A percentile compares a stretch with the other conserved stretches of the same genome.
phyloP scores from a whole-genome alignment of 2,113 vertebrate species.

The Hyaena hyaena region DNA sequence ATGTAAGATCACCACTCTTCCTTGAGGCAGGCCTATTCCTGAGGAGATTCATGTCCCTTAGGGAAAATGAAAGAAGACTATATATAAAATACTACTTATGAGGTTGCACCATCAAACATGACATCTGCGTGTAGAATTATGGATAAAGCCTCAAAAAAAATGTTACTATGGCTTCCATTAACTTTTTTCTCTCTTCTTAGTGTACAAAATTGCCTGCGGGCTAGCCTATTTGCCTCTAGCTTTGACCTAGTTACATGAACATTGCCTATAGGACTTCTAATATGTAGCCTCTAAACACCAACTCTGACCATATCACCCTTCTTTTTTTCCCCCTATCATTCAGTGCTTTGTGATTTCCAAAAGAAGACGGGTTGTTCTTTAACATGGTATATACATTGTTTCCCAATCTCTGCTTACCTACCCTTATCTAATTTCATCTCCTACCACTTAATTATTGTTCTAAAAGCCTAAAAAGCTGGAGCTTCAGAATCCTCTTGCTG shows the following conservation, averaged over 20 bases:
- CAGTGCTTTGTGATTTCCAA: background rate
- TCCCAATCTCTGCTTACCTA: background rate
- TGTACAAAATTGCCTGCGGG: background rate
- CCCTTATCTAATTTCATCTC: background rate
- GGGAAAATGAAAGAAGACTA: background rate
- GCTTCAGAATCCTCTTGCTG: background rate
- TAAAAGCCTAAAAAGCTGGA: background rate
- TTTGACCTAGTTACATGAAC: conserved; percentile 23
- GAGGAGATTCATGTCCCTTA: background rate
- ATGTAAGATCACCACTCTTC: background rate
- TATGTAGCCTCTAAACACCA: background rate
- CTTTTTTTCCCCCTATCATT: background rate
- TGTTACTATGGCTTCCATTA: background rate
- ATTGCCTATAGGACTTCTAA: background rate
- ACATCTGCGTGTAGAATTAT: background rate
- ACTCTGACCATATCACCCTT: background rate
- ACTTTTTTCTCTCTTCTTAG: background rate
- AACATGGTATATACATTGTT: background rate
- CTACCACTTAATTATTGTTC: background rate
- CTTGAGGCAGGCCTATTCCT: background rate
- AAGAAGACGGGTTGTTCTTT: background rate
- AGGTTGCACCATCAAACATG: background rate
- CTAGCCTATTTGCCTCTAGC: background rate
- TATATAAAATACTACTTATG: background rate
- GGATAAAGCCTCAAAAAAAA: background rate